Evolutionary conservation across 2,888 invertebrate species (phyloP), one percentile per base, ranked within the genome.

Genomic region (Thysanoteuthis rhombus): DNA sequence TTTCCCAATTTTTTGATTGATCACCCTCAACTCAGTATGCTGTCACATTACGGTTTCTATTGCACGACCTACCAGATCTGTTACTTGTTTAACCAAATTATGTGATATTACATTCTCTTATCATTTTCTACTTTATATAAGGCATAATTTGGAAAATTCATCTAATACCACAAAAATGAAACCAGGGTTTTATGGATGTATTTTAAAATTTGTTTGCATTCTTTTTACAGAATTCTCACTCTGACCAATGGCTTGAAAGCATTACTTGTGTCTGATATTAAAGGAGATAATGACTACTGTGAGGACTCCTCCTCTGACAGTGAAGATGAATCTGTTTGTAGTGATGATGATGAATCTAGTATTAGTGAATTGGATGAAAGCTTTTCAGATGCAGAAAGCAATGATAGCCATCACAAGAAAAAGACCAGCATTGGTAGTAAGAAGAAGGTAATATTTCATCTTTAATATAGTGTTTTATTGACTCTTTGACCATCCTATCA

Each of bases 201-300:
- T 40, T 45, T 91, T 40, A 39, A 10, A 32, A 32, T 38, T n/a
- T 93, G 25, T 89, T n/a, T 75, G 0, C 32, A 22, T 28, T 36
- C 28, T 47, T 47, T 40, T 93, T 90, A 10, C 93, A 96, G 96
- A 93, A 94, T 95, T 52, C 94, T 96, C 40, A 92, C 93, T n/a
- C 94, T 96, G 45, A 94, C 95, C 38, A 96, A 96, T 95, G 96
- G 96, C 40, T 94, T 96, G 32, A 94, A 94, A 94, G 96, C 95
- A 19, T 93, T 96, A 38, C 95, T 96, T 92, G 95, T 96, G 93
- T 96, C 96, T 45, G 96, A 96, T 93, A 91, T 39, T 28, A 58
- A 45, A 40, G 75, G 89, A 39, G 39, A 16, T 22, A 89, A 93
- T 42, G 89, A 93, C 6, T 42, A 93, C 4, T 36, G 40, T 39